These are phyloP conservation scores for Gephyroberyx darwinii DNA, from an alignment of 2,797 vertebrate species.

Conservation along the genomic window DNA sequence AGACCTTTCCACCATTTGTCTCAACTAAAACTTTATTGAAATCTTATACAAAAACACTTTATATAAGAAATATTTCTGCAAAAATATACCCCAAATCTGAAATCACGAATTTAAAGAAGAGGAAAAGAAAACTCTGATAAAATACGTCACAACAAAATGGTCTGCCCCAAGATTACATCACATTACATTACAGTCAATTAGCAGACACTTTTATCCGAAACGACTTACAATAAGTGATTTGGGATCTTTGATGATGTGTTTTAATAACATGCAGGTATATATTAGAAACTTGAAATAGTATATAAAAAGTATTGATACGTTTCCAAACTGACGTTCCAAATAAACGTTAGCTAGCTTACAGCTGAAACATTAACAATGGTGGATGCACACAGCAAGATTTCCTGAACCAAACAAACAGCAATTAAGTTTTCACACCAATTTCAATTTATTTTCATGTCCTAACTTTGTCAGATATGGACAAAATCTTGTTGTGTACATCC, in stretches of 20 bases:
- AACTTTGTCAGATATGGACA: slow-evolving; percentile 4
- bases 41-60: slow-evolving; percentile 60
- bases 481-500: slow-evolving; percentile 7
- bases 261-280: slow-evolving; percentile 74
- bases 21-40: slow-evolving; percentile 69
- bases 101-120: slow-evolving; percentile 28
- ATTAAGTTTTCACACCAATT: slow-evolving; percentile 34
- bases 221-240: slow-evolving; percentile 9
- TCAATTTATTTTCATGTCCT: slow-evolving; percentile 28
- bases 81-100: slow-evolving; percentile 76
- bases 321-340: slow-evolving; percentile 32
- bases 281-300: slow-evolving; percentile 69
- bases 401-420: slow-evolving; percentile 33
- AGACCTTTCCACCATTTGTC: slow-evolving; percentile 36
- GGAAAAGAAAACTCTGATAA: slow-evolving; percentile 68
- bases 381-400: slow-evolving; percentile 21
- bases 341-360: slow-evolving; percentile 50
- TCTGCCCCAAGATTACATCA: slow-evolving; percentile 51
- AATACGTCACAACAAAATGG: slow-evolving; percentile 70
- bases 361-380: slow-evolving; percentile 42
- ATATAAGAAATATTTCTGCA: slow-evolving; percentile 67
- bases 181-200: too few relatives aligned
- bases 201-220: too few relatives aligned
- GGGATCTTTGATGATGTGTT: slow-evolving; percentile 48
- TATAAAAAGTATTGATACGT: slow-evolving; percentile 47